Percentiles rank a stretch among this genome's conserved stretches.
These are phyloP conservation scores for Fregetta grallaria DNA, from an alignment of 2,113 vertebrate genomes.

Conservation along the genomic window DNA sequence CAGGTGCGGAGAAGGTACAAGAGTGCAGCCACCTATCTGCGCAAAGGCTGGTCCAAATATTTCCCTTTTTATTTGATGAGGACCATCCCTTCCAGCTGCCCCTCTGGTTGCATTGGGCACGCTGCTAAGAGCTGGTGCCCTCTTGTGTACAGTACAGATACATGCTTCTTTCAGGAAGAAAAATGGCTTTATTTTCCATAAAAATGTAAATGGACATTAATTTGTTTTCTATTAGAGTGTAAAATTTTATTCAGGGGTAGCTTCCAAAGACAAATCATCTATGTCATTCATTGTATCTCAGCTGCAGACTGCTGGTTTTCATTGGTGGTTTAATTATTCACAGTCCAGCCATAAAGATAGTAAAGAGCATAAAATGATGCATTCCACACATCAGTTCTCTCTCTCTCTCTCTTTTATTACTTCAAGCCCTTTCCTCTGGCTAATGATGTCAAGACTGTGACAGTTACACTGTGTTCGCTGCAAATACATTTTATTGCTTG, in stretches of 20 bases:
- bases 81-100: background rate
- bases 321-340: slow-evolving; percentile 39
- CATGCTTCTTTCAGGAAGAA: background rate
- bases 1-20: background rate
- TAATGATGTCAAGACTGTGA: slow-evolving; percentile 34
- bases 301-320: slow-evolving; percentile 15
- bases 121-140: background rate
- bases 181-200: background rate
- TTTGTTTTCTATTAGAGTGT: slow-evolving; percentile 27
- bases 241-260: slow-evolving; percentile 22
- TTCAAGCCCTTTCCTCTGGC: slow-evolving; percentile 14
- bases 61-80: background rate
- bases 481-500: slow-evolving; percentile 1
- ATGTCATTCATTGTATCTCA: background rate
- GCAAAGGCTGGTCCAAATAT: background rate
- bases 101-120: background rate
- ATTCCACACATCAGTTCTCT: slow-evolving; percentile 6
- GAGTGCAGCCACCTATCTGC: background rate
- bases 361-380: background rate
- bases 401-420: background rate
- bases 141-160: slow-evolving; percentile 3
- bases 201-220: background rate
- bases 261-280: slow-evolving; percentile 25
- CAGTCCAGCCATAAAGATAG: slow-evolving; percentile 31
- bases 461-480: background rate